These are phyloP conservation scores for Branchinecta lindahli DNA, from an alignment of 1,140 invertebrate genomes.

Conservation along the genomic window DNA sequence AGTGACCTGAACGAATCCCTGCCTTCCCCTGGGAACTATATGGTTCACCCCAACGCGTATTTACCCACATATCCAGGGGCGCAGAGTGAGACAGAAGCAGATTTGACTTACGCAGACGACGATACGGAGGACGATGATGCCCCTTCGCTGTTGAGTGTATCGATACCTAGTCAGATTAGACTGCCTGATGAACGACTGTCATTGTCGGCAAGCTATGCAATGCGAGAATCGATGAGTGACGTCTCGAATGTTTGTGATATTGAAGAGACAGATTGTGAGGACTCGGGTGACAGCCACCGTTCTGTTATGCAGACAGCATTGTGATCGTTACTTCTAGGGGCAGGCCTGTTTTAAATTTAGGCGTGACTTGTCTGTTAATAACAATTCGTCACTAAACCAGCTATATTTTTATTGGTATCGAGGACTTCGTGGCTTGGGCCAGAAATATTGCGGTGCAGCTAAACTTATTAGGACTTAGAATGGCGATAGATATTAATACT, in stretches of 20 bases:
- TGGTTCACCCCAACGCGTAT: constrained; percentile 68
- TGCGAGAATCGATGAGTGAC: constrained; percentile 50
- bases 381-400: too few relatives aligned
- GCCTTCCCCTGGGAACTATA: constrained; percentile 46
- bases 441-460: too few relatives aligned
- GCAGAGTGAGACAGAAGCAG: constrained; percentile 24
- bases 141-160: constrained; percentile 26
- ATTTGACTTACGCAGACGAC: constrained; percentile 26
- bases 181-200: constrained; percentile 48
- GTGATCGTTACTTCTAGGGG: not conserved
- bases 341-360: too few relatives aligned
- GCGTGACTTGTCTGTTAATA: too few relatives aligned
- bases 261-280: constrained; percentile 56
- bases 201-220: constrained; percentile 48
- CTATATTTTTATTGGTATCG: too few relatives aligned
- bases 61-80: constrained; percentile 56
- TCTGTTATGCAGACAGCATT: constrained; percentile 17
- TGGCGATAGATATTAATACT: too few relatives aligned
- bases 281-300: constrained; percentile 16
- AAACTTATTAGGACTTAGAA: too few relatives aligned
- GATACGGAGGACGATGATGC: constrained; percentile 43
- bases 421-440: too few relatives aligned
- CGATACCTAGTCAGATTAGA: constrained; percentile 23
- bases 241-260: constrained; percentile 79
- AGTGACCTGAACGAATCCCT: constrained; percentile 34